Evolutionary conservation across 1,140 invertebrate genomes (phyloP).

Genomic region (Apis dorsata): DNA sequence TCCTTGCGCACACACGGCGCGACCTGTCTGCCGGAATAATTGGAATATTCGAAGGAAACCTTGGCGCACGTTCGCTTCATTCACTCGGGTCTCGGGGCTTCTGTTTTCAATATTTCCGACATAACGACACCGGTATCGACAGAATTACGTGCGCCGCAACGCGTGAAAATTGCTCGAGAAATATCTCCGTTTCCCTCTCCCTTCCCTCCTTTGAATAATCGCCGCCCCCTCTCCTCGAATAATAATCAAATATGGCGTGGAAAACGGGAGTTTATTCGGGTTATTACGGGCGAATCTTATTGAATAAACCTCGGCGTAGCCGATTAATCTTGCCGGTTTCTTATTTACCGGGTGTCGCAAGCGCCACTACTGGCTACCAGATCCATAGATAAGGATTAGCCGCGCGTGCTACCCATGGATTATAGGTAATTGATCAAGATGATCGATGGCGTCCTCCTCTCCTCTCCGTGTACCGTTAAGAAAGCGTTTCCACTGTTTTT

Average conservation of each 20-base stretch:
- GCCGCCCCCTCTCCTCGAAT: not conserved
- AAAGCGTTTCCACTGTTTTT: not conserved
- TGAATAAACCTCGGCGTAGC: not conserved
- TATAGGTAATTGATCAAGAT: slow-evolving; percentile 45
- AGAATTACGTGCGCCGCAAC: too few relatives aligned
- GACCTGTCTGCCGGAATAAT: not conserved
- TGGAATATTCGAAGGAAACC: slow-evolving; percentile 7
- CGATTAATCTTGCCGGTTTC: slow-evolving; percentile 40
- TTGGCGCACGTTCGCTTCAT: not conserved
- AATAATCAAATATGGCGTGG: not conserved
- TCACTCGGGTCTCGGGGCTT: not conserved
- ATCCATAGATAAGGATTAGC: slow-evolving; percentile 47
- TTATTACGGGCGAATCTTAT: slow-evolving; percentile 30
- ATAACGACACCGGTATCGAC: not conserved
- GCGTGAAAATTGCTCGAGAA: not conserved
- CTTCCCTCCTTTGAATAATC: not conserved
- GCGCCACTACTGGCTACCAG: not conserved
- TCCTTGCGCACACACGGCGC: not conserved
- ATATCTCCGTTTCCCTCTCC: not conserved
- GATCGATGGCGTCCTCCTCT: slow-evolving; percentile 19
- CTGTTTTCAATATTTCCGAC: slow-evolving; percentile 39
- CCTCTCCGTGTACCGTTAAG: not conserved
- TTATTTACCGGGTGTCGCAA: slow-evolving; percentile 27
- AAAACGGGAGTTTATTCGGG: not conserved
- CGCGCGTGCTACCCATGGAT: slow-evolving; percentile 25